Conservation (phyloP, 2,888 invertebrate genomes). For the Acanthosepion esculentum region DNA sequence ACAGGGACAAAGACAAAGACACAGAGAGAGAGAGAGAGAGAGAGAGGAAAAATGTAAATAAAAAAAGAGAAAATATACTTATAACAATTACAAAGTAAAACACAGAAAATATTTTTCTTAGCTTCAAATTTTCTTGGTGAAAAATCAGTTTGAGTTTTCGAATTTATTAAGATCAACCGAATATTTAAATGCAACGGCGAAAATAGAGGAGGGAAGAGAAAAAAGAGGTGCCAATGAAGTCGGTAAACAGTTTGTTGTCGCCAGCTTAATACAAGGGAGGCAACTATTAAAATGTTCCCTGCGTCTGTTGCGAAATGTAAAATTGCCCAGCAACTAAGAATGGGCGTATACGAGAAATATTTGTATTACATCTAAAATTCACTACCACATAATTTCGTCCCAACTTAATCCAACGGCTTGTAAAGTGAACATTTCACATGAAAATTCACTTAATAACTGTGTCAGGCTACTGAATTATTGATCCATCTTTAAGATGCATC, state of each 20-base stretch:
- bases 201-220: neutral
- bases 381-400: neutral
- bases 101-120: neutral
- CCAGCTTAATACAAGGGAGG: neutral
- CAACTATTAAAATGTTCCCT: neutral
- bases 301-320: neutral
- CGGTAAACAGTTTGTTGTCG: neutral
- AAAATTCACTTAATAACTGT: no score
- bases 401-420: no score
- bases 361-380: neutral
- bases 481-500: no score
- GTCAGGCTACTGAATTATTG: no score
- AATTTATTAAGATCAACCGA: neutral
- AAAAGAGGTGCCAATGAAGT: neutral
- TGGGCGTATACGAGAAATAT: neutral
- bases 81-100: neutral
- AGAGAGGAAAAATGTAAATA: neutral
- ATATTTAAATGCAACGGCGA: neutral
- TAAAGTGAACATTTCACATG: no score
- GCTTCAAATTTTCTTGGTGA: neutral
- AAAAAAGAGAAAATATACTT: neutral
- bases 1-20: accelerated
- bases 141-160: neutral
- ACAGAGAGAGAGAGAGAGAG: neutral
- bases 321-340: neutral